phyloP scores from a whole-genome alignment of 2,888 invertebrate genomes.

The Drosophila greeni region DNA sequence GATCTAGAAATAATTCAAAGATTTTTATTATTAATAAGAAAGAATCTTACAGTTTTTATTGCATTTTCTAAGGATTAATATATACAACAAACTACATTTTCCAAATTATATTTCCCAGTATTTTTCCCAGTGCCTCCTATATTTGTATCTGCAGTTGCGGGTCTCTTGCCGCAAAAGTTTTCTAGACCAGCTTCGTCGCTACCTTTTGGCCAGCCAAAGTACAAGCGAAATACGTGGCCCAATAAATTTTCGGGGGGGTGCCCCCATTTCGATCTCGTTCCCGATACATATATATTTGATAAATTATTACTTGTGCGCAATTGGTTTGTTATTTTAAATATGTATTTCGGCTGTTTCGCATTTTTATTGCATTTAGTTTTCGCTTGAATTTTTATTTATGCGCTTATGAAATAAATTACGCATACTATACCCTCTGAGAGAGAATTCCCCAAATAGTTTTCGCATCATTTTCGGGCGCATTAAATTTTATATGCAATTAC shows the following conservation, averaged over 20 bases:
- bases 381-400: slow-evolving; percentile 70
- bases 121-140: background rate
- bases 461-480: slow-evolving; percentile 71
- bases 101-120: no score
- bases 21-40: background rate
- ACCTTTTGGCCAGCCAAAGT: slow-evolving; percentile 55
- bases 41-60: background rate
- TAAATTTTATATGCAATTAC: slow-evolving; percentile 70
- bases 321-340: slow-evolving; percentile 69
- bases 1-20: no score
- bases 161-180: slow-evolving; percentile 42
- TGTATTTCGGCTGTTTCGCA: slow-evolving; percentile 56
- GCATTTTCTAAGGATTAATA: background rate
- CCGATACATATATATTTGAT: slow-evolving; percentile 65
- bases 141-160: slow-evolving; percentile 23
- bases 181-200: slow-evolving; percentile 44
- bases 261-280: slow-evolving; percentile 24
- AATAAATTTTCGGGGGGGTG: slow-evolving; percentile 48
- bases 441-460: slow-evolving; percentile 64
- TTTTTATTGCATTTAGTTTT: slow-evolving; percentile 68
- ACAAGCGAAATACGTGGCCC: slow-evolving; percentile 65
- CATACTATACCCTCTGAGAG: slow-evolving; percentile 47
- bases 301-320: slow-evolving; percentile 71
- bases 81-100: background rate
- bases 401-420: slow-evolving; percentile 71